Evolutionary conservation across 2,888 invertebrate species (phyloP), one percentile per base, ranked within the genome.

Genomic region (Apocheima hispidaria): DNA sequence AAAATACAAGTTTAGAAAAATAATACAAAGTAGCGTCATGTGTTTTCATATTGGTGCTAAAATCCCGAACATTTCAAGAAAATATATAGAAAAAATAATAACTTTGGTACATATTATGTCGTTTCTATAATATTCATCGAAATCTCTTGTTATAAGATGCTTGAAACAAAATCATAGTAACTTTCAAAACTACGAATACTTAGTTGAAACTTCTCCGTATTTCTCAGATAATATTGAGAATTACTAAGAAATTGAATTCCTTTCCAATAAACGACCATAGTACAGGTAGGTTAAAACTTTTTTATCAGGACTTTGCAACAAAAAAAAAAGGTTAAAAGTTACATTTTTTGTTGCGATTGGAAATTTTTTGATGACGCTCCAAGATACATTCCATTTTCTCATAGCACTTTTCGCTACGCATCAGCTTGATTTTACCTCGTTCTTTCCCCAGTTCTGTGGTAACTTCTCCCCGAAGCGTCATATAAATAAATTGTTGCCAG

Each of bases 401-500:
- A 81, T 84, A 81, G 73, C 72, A 71, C 78, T 81, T 82, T 60
- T 78, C 77, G 78, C 80, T 80, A 84, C 86, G 83, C 84, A 89
- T 88, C 90, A 89, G 90, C 85, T 90, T 87, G 88, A 91, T 91
- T 90, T 83, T 80, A 84, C 85, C 88, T 87, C 84, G 85, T 82
- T 84, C 83, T 74, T 82, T 77, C 78, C 77, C 79, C 78, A 77
- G 84, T 79, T 86, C 84, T 78, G 81, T 75, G 86, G 81, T 88
- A 91, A 92, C 84, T 88, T 88, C 87, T 90, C 92, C 92, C 92
- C 75, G 76, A 88, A 86, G 91, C 87, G 85, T 90, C 91, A 91
- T 92, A 92, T 90, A 92, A 92, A 92, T 92, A 92, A 92, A 92
- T 92, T 92, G 92, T 92, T 86, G 90, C 81, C 85, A 83, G 88